Evolutionary conservation across 2,888 invertebrate genomes (phyloP).

Genomic region (Leptinotarsa juncta): DNA sequence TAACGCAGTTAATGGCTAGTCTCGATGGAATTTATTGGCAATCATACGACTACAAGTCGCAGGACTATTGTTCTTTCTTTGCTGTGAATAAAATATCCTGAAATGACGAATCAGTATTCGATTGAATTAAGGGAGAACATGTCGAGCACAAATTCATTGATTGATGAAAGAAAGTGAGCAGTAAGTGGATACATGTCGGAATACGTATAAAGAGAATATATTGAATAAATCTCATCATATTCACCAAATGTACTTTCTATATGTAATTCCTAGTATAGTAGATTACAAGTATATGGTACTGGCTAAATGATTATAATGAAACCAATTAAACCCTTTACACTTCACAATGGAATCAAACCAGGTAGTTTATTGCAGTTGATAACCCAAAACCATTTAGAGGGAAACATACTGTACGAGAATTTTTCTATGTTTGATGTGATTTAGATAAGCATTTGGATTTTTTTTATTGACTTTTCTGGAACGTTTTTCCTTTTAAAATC

Average conservation of each 20-base stretch:
- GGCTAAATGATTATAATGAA: no score
- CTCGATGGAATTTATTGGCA: conserved; percentile 49
- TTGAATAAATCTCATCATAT: background rate
- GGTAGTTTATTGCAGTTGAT: no score
- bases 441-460: no score
- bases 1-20: conserved; percentile 55
- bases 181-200: background rate
- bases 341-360: no score
- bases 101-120: conserved; percentile 23
- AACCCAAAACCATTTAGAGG: no score
- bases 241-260: background rate
- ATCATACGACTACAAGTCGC: conserved; percentile 37
- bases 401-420: no score
- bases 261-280: no score
- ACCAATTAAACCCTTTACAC: no score
- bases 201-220: background rate
- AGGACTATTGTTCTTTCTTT: conserved; percentile 42
- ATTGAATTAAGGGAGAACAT: conserved; percentile 12
- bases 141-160: conserved; percentile 4
- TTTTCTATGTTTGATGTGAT: no score
- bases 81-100: conserved; percentile 41
- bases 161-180: background rate
- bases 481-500: no score
- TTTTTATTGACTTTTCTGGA: no score
- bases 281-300: no score